Evolutionary conservation across 2,113 vertebrate species (phyloP).

Genomic region (Cebus imitator): DNA sequence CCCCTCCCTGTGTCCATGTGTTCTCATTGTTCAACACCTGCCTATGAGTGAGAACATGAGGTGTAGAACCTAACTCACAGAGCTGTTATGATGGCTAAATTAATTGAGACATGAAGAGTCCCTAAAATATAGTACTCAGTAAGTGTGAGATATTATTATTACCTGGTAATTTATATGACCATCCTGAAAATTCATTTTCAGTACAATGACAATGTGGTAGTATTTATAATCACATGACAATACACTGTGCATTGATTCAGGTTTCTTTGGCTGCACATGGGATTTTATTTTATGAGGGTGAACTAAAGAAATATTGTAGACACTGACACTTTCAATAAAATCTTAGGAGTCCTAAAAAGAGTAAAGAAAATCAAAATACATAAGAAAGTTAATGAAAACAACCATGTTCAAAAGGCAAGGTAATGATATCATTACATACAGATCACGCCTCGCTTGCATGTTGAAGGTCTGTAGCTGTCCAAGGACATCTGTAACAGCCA

Average conservation of each 20-base stretch:
- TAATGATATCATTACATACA: background rate
- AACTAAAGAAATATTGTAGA: background rate
- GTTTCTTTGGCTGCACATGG: background rate
- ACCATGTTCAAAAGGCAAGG: background rate
- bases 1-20: too few species aligned
- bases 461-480: background rate
- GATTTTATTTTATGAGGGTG: background rate
- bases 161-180: background rate
- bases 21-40: too few species aligned
- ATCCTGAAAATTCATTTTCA: background rate
- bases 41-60: too few species aligned
- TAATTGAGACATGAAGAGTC: background rate
- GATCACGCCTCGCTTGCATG: too few species aligned
- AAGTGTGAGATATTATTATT: background rate
- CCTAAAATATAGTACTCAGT: background rate
- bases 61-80: background rate
- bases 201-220: background rate
- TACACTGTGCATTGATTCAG: background rate
- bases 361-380: background rate
- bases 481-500: background rate
- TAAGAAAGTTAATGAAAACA: background rate
- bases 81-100: background rate
- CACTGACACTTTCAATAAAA: background rate
- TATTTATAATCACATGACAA: background rate
- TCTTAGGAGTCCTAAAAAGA: background rate